Evolutionary conservation across 1,140 invertebrate genomes (phyloP).

Genomic region (Mactra quadrangularis): DNA sequence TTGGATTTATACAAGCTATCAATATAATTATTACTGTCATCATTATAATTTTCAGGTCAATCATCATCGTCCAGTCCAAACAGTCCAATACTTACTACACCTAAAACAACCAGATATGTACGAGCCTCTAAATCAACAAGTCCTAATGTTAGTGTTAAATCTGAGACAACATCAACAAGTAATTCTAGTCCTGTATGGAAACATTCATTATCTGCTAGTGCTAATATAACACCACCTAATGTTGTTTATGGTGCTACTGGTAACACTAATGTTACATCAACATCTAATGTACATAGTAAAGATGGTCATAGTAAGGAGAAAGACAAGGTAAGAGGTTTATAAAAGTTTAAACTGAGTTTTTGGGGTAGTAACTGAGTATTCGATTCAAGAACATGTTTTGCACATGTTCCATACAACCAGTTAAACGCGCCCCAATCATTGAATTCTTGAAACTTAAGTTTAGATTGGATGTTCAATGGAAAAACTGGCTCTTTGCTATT

Average conservation of each 20-base stretch:
- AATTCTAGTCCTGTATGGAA: slow-evolving; percentile 63
- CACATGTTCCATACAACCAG: too few species aligned
- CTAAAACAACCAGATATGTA: slow-evolving; percentile 61
- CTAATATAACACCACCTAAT: slow-evolving; percentile 80
- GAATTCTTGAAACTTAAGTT: too few species aligned
- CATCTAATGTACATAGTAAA: too few species aligned
- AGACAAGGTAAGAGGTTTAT: slow-evolving; percentile 64
- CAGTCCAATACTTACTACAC: slow-evolving; percentile 47
- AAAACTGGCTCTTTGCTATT: too few species aligned
- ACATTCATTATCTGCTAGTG: slow-evolving; percentile 72
- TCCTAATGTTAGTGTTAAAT: slow-evolving; percentile 38
- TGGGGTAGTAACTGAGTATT: too few species aligned
- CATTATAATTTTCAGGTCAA: slow-evolving; percentile 21
- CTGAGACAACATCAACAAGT: background rate
- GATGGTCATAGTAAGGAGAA: slow-evolving; percentile 26
- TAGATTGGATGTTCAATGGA: too few species aligned
- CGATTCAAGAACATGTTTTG: too few species aligned
- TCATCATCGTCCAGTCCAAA: slow-evolving; percentile 52
- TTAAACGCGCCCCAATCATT: too few species aligned
- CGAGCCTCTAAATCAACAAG: slow-evolving; percentile 59
- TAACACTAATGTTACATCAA: slow-evolving; percentile 8
- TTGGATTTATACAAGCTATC: too few species aligned
- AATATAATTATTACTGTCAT: too few species aligned
- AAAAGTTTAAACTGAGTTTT: too few species aligned
- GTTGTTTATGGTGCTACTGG: slow-evolving; percentile 73